These are phyloP conservation scores for Sebastes trivittatus DNA, from an alignment of 2,797 vertebrate species.

Conservation along the genomic window DNA sequence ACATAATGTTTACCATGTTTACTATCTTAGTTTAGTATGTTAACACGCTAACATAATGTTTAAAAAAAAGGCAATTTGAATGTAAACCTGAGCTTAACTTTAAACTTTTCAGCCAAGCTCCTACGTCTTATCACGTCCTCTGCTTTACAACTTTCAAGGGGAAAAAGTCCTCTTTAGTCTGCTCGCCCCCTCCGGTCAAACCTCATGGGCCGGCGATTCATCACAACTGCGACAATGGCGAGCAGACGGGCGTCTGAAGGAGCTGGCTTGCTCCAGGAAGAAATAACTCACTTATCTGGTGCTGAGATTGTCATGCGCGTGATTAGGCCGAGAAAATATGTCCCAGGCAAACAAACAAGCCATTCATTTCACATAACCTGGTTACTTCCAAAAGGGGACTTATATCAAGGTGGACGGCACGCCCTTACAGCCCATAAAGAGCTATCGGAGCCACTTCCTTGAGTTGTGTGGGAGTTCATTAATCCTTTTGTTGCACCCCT, in stretches of 20 bases:
- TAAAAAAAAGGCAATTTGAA: background rate
- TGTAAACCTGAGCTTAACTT: background rate
- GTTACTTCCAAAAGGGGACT: slow-evolving; percentile 11
- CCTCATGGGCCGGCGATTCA: slow-evolving; percentile 59
- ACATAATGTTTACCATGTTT: too few relatives aligned
- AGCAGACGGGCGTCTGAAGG: slow-evolving; percentile 56
- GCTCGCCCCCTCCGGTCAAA: slow-evolving; percentile 38
- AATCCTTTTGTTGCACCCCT: slow-evolving; percentile 27
- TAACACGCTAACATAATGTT: background rate
- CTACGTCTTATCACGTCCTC: slow-evolving; percentile 14
- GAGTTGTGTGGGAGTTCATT: slow-evolving; percentile 42
- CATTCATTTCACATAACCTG: slow-evolving; percentile 47
- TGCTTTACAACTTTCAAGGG: slow-evolving; percentile 26
- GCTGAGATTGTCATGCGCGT: slow-evolving; percentile 32
- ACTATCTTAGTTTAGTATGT: background rate
- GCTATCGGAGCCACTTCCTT: slow-evolving; percentile 47
- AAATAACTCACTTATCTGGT: slow-evolving; percentile 66
- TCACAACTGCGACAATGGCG: slow-evolving; percentile 62
- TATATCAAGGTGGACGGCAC: slow-evolving; percentile 45
- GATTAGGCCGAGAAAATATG: slow-evolving; percentile 60
- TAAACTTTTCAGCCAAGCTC: slow-evolving; percentile 55
- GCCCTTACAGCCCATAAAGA: slow-evolving; percentile 23
- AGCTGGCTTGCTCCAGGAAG: slow-evolving; percentile 52
- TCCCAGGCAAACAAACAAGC: slow-evolving; percentile 53
- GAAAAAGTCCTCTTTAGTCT: slow-evolving; percentile 27